Percentiles rank a stretch among this genome's conserved stretches.
phyloP scores from a whole-genome alignment of 2,113 vertebrate genomes.

The Kryptolebias marmoratus region DNA sequence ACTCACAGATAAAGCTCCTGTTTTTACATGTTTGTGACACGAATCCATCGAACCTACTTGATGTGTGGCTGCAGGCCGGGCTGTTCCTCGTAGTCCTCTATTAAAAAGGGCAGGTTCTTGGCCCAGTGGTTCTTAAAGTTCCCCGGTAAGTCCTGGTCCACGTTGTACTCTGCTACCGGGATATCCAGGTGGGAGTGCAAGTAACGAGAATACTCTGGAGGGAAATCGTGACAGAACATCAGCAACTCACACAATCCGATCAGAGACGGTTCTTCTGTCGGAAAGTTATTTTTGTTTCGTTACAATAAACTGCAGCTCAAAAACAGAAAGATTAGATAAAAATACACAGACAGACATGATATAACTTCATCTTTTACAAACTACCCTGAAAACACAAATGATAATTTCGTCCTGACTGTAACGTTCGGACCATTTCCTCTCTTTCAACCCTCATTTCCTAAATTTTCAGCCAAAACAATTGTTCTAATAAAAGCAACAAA shows the following conservation, averaged over 20 bases:
- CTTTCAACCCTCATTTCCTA: not conserved
- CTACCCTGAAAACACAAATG: too few relatives aligned
- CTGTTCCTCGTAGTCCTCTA: conserved; percentile 98
- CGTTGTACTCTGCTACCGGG: conserved; percentile 91
- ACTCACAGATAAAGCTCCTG: too few relatives aligned
- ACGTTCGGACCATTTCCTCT: not conserved
- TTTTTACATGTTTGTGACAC: too few relatives aligned
- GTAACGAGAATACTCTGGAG: conserved; percentile 94
- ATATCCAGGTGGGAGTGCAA: conserved; percentile 95
- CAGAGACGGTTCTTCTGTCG: not conserved
- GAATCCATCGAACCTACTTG: conserved; percentile 81
- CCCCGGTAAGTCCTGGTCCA: conserved; percentile 91
- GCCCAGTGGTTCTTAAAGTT: conserved; percentile 99
- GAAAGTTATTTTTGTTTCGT: not conserved
- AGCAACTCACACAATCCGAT: fast-evolving
- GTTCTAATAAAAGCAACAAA: conserved; percentile 7
- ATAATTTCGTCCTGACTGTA: too few relatives aligned
- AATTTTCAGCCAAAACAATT: not conserved
- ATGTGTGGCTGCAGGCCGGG: conserved; percentile 96
- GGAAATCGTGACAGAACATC: not conserved
- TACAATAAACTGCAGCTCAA: not conserved
- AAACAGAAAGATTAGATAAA: too few relatives aligned
- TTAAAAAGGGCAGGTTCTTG: conserved; percentile 95
- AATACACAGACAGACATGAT: too few relatives aligned
- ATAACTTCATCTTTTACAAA: too few relatives aligned